These are phyloP conservation scores for Trachelus stipa DNA, from an alignment of 2,888 invertebrate genomes.

Conservation along the genomic window DNA sequence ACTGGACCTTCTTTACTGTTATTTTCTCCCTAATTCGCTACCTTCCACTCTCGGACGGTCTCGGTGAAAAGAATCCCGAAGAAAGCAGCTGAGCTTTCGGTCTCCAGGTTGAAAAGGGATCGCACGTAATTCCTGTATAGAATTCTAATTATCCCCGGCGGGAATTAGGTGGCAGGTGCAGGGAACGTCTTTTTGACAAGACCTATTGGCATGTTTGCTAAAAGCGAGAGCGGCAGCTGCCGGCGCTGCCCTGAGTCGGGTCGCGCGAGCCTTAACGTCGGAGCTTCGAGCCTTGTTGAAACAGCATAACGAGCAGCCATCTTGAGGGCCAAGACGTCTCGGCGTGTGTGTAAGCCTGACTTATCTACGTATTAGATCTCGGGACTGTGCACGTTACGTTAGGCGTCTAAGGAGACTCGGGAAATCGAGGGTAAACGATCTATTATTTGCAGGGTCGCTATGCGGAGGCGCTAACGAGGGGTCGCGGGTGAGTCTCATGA, in stretches of 20 bases:
- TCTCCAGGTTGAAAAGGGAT: not conserved
- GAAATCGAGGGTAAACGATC: conserved; percentile 52
- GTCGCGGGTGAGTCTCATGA: conserved; percentile 15
- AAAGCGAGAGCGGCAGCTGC: not conserved
- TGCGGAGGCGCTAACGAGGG: conserved; percentile 42
- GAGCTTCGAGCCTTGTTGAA: not conserved
- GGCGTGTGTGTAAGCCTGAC: not conserved
- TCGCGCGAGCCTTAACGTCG: not conserved
- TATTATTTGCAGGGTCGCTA: conserved; percentile 41
- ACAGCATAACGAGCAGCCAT: not conserved
- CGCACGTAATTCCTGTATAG: not conserved
- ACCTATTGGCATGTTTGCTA: not conserved
- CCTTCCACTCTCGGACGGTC: not conserved
- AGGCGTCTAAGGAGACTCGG: conserved; percentile 40
- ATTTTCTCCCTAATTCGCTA: not conserved
- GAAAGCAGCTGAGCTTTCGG: not conserved
- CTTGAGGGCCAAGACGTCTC: not conserved
- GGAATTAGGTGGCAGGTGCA: not conserved
- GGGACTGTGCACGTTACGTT: not conserved
- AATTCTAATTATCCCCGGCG: not conserved
- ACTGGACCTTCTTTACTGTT: not conserved
- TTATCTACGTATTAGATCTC: not conserved
- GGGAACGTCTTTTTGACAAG: not conserved
- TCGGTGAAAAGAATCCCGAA: not conserved
- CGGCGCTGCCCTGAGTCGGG: not conserved